Percentiles rank a stretch among this genome's conserved stretches.
Conservation (phyloP, 2,113 vertebrate genomes). For the Phocoena phocoena region DNA sequence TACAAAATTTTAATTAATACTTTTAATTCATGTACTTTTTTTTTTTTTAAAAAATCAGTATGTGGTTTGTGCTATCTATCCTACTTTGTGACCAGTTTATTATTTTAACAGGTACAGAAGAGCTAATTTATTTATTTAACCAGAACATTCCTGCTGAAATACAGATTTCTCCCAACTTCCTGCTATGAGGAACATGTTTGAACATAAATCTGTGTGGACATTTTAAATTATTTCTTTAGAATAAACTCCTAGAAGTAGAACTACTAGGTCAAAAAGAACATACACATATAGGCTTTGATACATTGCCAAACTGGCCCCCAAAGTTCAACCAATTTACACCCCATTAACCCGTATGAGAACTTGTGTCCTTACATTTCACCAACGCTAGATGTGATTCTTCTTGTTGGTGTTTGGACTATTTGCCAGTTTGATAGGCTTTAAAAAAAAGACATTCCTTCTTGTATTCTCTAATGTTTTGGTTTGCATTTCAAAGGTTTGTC, state of each 20-base stretch:
- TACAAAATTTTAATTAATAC: neutral
- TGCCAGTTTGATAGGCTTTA: neutral
- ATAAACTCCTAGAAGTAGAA: neutral
- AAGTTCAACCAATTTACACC: neutral
- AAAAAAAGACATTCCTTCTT: neutral
- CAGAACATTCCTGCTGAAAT: neutral
- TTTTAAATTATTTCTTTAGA: neutral
- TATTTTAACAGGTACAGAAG: neutral
- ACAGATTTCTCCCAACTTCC: neutral
- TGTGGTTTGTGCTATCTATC: neutral
- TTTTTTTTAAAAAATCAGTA: neutral
- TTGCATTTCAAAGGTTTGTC: neutral
- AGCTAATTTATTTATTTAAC: neutral
- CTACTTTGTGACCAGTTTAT: neutral
- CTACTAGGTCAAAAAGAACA: neutral
- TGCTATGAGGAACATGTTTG: neutral
- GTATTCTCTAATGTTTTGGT: neutral
- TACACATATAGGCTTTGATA: neutral
- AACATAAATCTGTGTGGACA: neutral
- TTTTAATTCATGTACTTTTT: neutral
- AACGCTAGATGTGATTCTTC: neutral
- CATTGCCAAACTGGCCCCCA: neutral
- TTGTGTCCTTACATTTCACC: neutral
- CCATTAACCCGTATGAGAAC: neutral
- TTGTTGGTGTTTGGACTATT: neutral